Conservation (phyloP, 2,113 vertebrate genomes). For the Todiramphus saurophagus region DNA sequence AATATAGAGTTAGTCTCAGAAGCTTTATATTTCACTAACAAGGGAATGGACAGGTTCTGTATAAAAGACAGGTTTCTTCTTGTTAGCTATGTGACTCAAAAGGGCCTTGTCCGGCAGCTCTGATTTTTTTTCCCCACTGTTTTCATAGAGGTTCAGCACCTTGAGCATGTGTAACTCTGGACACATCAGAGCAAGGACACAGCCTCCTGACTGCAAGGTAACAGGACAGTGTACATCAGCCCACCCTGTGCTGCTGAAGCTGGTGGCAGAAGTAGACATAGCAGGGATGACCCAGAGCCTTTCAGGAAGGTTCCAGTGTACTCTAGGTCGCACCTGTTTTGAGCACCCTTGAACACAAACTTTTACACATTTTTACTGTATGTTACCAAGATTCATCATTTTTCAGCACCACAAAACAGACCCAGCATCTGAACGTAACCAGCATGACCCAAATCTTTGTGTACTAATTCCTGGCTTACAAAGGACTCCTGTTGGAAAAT, state of each 20-base stretch:
- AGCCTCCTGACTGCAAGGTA: not conserved
- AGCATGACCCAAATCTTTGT: not conserved
- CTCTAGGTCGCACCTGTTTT: not conserved
- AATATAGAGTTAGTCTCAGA: not conserved
- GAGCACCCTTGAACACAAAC: not conserved
- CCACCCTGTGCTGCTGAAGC: rapidly evolving
- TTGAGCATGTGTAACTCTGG: not conserved
- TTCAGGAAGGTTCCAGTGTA: not conserved
- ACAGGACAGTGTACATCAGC: rapidly evolving
- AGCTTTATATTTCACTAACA: not conserved
- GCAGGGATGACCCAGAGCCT: too few relatives aligned
- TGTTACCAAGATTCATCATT: not conserved
- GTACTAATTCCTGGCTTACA: not conserved
- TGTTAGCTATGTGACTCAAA: not conserved
- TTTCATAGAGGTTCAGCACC: not conserved
- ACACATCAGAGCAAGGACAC: not conserved
- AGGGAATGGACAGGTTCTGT: not conserved
- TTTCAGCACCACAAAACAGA: not conserved
- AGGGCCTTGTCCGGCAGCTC: not conserved
- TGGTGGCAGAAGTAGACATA: not conserved
- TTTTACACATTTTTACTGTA: not conserved
- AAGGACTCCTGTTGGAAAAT: not conserved
- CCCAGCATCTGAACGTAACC: not conserved
- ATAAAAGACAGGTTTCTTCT: not conserved
- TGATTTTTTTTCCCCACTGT: not conserved